These are phyloP conservation scores for Fistularia tabacaria DNA, from an alignment of 2,797 vertebrate genomes.

Conservation along the genomic window DNA sequence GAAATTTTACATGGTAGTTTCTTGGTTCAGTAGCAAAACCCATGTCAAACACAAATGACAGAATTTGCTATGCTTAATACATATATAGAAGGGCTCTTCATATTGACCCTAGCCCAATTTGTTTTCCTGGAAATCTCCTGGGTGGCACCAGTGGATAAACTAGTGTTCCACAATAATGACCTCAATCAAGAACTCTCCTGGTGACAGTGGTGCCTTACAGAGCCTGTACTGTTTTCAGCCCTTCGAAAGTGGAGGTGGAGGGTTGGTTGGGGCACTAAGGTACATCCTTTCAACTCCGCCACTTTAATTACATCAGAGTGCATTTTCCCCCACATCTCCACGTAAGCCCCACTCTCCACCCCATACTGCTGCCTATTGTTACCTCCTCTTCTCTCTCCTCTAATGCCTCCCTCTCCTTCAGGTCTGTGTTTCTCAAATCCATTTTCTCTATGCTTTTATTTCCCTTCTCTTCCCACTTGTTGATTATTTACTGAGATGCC, in stretches of 20 bases:
- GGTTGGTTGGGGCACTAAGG: conserved; percentile 5
- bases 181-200: conserved; percentile 14
- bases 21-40: no score
- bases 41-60: no score
- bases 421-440: conserved; percentile 16
- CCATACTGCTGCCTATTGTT: conserved; percentile 8
- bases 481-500: conserved; percentile 43
- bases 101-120: no score
- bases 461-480: conserved; percentile 16
- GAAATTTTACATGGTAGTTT: no score
- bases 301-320: conserved; percentile 67
- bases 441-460: conserved; percentile 5
- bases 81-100: no score
- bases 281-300: conserved; percentile 54
- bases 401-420: conserved; percentile 14
- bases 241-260: conserved; percentile 30
- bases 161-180: conserved; percentile 23
- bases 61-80: no score
- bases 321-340: conserved; percentile 37
- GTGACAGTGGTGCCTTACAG: conserved; percentile 16
- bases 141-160: no score
- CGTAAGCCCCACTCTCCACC: conserved; percentile 6
- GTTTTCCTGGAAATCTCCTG: no score
- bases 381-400: conserved; percentile 17
- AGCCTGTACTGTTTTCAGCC: conserved; percentile 36